These are phyloP conservation scores for Varecia variegata DNA, from an alignment of 2,797 vertebrate species.

Conservation along the genomic window DNA sequence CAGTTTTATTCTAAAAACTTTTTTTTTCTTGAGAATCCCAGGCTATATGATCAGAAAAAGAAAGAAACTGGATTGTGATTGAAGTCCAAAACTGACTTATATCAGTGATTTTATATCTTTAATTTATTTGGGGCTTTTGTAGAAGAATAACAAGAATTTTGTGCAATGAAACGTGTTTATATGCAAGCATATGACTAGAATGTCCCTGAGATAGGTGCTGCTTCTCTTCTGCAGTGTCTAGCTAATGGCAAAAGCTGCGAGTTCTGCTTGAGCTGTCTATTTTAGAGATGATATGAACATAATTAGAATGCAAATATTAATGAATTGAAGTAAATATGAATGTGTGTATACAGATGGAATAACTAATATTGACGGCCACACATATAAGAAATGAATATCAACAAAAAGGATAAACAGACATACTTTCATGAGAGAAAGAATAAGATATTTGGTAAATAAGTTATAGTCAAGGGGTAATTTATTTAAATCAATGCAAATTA, in stretches of 20 bases:
- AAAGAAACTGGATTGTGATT: neutral
- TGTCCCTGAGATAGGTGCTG: neutral
- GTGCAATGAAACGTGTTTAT: neutral
- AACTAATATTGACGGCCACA: neutral
- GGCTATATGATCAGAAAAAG: neutral
- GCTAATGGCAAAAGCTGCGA: neutral
- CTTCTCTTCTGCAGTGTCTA: neutral
- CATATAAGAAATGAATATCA: neutral
- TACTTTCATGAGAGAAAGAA: neutral
- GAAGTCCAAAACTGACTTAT: neutral
- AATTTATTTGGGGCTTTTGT: neutral
- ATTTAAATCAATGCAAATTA: conserved; percentile 28
- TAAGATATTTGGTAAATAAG: neutral
- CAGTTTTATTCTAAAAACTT: neutral
- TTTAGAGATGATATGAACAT: neutral
- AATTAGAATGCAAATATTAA: neutral
- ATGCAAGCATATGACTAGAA: neutral
- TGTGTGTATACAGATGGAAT: neutral
- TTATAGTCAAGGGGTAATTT: neutral
- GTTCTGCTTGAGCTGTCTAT: conserved; percentile 26
- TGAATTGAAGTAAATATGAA: neutral
- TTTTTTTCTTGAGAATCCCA: neutral
- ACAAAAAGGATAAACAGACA: neutral
- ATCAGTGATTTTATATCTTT: conserved; percentile 14
- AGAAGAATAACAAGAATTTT: neutral